Base-by-base conservation (phyloP, 2,888 invertebrate genomes). In the Eristalis tenax region DNA sequence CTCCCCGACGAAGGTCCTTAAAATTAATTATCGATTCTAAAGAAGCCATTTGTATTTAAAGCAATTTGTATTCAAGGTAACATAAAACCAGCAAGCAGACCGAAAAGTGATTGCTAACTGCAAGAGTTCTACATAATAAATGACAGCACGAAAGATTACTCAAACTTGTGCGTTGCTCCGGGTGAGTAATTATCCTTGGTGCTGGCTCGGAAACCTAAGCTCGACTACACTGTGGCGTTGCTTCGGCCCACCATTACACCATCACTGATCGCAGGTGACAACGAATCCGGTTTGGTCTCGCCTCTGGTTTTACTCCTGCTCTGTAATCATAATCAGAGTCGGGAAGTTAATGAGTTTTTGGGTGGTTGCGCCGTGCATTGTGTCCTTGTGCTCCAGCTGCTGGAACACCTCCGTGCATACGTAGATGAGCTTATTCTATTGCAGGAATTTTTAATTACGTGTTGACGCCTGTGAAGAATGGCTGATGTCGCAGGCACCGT, bases 341-440 rank as follows among this genome's bases (percentile, higher is more conserved):
- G 70, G 56, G 79, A 83, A 75, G 78, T 87, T 87, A 87, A 87
- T 87, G 86, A 83, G 86, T 83, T 87, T 83, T 79, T 63, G 61
- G 86, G 70, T 70, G 50, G 64, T 28, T 50, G 38, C 22, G 71
- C 59, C 32, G 32, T 32, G 32, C 32, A 32, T 26, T 18, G 59
- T 26, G 3, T 57, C 57, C 57, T 22, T 22, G n/a, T n/a, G n/a
- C n/a, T n/a, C n/a, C n/a, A n/a, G n/a, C n/a, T n/a, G n/a, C 22
- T 11, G 57, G 10, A 22, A 22, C 23, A 13, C n/a, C 13, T 59
- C 13, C 26, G 59, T 59, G 59, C 13, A 59, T 26, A 23, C 26
- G 26, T 26, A 13, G 65, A 70, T 78, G 64, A 73, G 32, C 35
- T 77, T 64, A 73, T 68, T 78, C 15, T 78, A 71, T 71, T 63